Percentiles rank a stretch among this genome's conserved stretches.
Evolutionary conservation across 2,113 vertebrate genomes (phyloP).

Genomic region (Megaptera novaeangliae): DNA sequence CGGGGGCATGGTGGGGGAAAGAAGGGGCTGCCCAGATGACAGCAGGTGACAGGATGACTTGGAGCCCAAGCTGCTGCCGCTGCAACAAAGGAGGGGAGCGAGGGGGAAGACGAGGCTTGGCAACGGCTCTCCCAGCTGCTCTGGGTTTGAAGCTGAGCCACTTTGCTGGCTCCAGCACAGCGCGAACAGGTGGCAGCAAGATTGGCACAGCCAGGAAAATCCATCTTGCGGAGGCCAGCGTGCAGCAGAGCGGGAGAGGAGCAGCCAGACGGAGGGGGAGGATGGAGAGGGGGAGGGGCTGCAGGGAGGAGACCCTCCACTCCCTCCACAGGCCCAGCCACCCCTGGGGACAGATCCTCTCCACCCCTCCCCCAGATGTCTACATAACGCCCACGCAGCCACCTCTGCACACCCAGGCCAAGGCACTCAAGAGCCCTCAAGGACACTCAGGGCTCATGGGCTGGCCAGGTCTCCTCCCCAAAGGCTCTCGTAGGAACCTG

Average conservation of each 20-base stretch:
- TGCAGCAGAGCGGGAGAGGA: constrained; percentile 38
- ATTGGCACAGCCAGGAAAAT: constrained; percentile 69
- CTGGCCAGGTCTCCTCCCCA: neutral
- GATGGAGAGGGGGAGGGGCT: neutral
- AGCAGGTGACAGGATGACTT: constrained; percentile 53
- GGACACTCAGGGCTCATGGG: neutral
- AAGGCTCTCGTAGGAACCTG: neutral
- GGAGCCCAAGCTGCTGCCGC: neutral
- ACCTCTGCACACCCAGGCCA: neutral
- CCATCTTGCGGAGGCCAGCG: constrained; percentile 57
- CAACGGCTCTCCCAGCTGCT: constrained; percentile 67
- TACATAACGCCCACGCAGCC: neutral
- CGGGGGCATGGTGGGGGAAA: fast-evolving
- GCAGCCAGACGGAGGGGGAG: constrained; percentile 3
- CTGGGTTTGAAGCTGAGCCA: constrained; percentile 71
- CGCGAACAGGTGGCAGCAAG: constrained; percentile 74
- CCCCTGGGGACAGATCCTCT: neutral
- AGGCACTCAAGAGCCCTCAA: neutral
- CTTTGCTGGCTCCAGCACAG: constrained; percentile 66
- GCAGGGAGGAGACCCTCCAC: neutral
- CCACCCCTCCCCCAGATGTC: neutral
- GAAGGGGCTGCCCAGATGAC: neutral
- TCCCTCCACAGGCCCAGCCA: neutral
- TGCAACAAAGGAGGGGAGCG: constrained; percentile 25
- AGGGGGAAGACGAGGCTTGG: constrained; percentile 20